Evolutionary conservation across 2,797 vertebrate species (phyloP), one percentile per base, ranked within the genome.

Genomic region (Mormyrops attenuatus): DNA sequence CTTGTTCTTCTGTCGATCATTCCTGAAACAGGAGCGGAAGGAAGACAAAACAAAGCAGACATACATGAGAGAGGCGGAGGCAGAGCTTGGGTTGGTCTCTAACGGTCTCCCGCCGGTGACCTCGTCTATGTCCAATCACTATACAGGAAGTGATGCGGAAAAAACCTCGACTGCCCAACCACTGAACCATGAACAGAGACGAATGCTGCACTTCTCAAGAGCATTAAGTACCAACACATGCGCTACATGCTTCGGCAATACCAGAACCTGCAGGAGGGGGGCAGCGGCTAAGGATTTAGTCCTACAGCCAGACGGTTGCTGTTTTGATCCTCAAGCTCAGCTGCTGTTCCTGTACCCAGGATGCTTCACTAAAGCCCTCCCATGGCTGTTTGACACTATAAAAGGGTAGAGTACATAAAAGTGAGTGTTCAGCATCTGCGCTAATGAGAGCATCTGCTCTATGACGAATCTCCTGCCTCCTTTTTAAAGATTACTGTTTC

Each of bases 401-500:
- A 80, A 80, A 80, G 73, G 73, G 73, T 80, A 80, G 38, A 41
- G 73, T 44, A 17, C 73, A 44, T 80, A 44, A 80, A 80, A 80
- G 73, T 80, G 73, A 20, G 34, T 80, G 34, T 38, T 80, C 73
- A 80, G 73, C 73, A 80, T 17, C 73, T 80, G 34, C 73, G 3
- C 38, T 80, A 80, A 80, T 80, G 73, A 80, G 73, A 80, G 73
- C 73, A 85, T 30, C 44, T 50, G 84, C n/a, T 50, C 47, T 2
- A 5, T 85, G 50, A 50, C 50, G n/a, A 87, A 38, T 52, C 52
- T 30, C 15, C 52, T 87, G 49, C 22, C 85, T 13, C 85, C 50
- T 34, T 3, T 87, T 87, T 55, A 87, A 55, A 87, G 50, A 57
- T 87, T 50, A 55, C 49, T 87, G n/a, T 87, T 87, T 26, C 66